phyloP scores from a whole-genome alignment of 1,140 invertebrate species.

The Magallana ariakensis region DNA sequence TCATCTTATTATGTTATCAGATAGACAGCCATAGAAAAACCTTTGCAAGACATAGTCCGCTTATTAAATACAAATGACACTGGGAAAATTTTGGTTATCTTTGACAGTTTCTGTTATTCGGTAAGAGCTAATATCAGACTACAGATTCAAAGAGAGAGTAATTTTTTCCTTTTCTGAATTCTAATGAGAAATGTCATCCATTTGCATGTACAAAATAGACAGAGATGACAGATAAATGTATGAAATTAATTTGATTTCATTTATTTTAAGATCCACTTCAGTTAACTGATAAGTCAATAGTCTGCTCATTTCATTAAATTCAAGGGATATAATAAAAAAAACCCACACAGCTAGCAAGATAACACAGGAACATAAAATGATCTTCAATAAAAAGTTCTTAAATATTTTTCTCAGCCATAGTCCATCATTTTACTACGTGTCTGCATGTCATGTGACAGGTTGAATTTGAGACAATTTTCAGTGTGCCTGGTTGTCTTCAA shows the following conservation, averaged over 20 bases:
- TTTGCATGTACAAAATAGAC: background rate
- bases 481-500: background rate
- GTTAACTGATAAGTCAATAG: background rate
- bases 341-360: too few relatives aligned
- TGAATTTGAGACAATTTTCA: background rate
- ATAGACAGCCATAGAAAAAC: background rate
- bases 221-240: background rate
- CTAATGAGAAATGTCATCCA: too few relatives aligned
- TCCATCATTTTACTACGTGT: background rate
- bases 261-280: background rate
- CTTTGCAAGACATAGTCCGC: background rate
- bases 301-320: background rate
- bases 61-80: too few relatives aligned
- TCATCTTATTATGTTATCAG: constrained; percentile 21
- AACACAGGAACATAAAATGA: too few relatives aligned
- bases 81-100: background rate
- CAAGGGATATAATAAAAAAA: background rate
- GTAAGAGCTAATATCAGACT: background rate
- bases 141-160: too few relatives aligned
- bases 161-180: too few relatives aligned
- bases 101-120: background rate
- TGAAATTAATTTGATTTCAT: background rate
- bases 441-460: background rate
- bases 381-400: too few relatives aligned
- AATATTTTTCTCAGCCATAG: background rate